Evolutionary conservation across 2,113 vertebrate genomes (phyloP).

Genomic region (Micronycteris hirsuta): DNA sequence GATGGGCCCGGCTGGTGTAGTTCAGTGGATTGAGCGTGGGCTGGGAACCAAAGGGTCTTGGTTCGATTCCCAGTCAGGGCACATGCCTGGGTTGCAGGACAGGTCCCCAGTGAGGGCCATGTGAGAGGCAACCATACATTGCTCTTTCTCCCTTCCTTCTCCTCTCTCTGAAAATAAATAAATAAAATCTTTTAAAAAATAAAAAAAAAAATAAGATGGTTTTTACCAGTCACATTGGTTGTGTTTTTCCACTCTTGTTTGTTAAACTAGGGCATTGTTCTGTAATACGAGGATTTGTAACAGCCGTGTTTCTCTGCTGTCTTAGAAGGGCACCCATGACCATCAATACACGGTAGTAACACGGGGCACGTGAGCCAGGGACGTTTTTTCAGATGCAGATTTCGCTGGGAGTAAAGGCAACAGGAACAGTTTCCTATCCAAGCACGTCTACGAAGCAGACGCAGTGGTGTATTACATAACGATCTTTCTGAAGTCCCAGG

Average conservation of each 20-base stretch:
- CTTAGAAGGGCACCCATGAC: neutral
- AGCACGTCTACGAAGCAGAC: constrained; percentile 60
- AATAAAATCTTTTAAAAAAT: too few species aligned
- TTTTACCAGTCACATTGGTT: constrained; percentile 32
- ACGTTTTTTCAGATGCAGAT: constrained; percentile 59
- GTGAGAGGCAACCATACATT: too few species aligned
- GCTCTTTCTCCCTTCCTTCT: too few species aligned
- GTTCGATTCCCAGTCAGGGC: too few species aligned
- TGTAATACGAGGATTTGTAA: constrained; percentile 43
- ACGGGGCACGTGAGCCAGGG: constrained; percentile 48
- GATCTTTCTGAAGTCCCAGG: constrained; percentile 67
- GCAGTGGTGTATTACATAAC: constrained; percentile 15
- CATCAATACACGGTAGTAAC: constrained; percentile 29
- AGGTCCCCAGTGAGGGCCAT: too few species aligned
- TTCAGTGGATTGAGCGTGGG: too few species aligned
- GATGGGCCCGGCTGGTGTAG: too few species aligned
- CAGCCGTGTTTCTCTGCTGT: neutral
- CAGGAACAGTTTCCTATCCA: constrained; percentile 41
- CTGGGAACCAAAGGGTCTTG: too few species aligned
- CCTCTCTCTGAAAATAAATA: too few species aligned
- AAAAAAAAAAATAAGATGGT: constrained; percentile 25
- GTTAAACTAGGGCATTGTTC: neutral
- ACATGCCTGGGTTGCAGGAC: too few species aligned
- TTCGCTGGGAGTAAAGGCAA: constrained; percentile 62
- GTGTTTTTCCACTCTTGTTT: neutral